phyloP scores from a whole-genome alignment of 2,797 vertebrate genomes.

The Neosilurus mollespiculum region DNA sequence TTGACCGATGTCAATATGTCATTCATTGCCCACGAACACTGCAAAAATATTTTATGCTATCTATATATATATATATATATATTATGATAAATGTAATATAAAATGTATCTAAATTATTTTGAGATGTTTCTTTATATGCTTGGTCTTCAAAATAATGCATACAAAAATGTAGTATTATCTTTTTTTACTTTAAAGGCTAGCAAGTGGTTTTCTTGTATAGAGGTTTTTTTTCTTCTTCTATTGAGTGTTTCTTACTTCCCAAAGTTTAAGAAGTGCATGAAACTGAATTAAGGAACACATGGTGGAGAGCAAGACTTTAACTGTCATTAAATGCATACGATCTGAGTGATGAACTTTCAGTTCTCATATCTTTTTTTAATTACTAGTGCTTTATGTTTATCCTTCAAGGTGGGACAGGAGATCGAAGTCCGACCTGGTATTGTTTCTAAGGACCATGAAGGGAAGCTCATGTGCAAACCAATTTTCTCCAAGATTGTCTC shows the following conservation, averaged over 20 bases:
- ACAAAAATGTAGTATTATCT: too few relatives aligned
- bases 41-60: too few relatives aligned
- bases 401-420: slow-evolving; percentile 90
- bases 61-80: too few relatives aligned
- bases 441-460: slow-evolving; percentile 98
- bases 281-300: background rate
- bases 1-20: too few relatives aligned
- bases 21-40: too few relatives aligned
- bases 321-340: background rate
- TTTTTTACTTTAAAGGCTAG: background rate
- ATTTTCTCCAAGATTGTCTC: slow-evolving; percentile 99
- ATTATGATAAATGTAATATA: too few relatives aligned
- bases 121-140: too few relatives aligned
- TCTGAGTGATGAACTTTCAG: background rate
- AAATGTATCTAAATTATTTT: too few relatives aligned
- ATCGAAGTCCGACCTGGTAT: slow-evolving; percentile 96
- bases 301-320: background rate
- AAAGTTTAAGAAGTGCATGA: background rate
- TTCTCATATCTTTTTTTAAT: background rate
- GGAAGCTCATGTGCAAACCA: slow-evolving; percentile 99
- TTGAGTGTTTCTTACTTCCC: background rate
- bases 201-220: too few relatives aligned
- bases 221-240: too few relatives aligned
- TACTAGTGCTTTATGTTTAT: background rate
- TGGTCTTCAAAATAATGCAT: too few relatives aligned